Base-by-base conservation (phyloP, 2,113 vertebrate genomes). In the Sebastes schlegelii region DNA sequence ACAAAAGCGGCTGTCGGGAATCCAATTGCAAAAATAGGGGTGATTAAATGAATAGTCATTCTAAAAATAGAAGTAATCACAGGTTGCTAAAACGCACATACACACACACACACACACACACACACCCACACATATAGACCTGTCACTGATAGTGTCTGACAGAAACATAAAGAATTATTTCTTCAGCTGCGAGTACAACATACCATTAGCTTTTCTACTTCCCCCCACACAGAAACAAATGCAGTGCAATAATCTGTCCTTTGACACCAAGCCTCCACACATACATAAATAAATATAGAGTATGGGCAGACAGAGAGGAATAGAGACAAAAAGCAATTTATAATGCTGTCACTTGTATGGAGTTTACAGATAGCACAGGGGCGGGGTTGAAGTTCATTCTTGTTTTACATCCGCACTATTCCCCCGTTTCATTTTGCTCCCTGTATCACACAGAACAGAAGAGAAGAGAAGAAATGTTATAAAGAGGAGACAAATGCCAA, bases 61-160 rank as follows among this genome's bases (percentile, higher is more conserved):
- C 73, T 72, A 82, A 83, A 66, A 86, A 93, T 84, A 91, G 80
- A 85, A 69, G 51, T 91, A 94, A 94, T 93, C 82, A 89, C 72
- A 87, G 73, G 79, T 87, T 92, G 69, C 62, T 23, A 34, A 70
- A 70, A 69, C 49, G 77, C 51, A 69, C 48, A 68, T 23, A 62
- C 74, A 54, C 42, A 58, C 60, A 64, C 77, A 62, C 34, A 75
- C 58, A 69, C 49, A 70, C 2, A 72, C 68, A 77, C 72, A 61
- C 6, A 4, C 26, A 76, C 26, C 71, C 57, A 54, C 10, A 67
- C 49, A 45, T 63, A 48, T 1, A 1, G 68, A 61, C 48, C 21
- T 74, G 34, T 83, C 65, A n/a, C 61, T 52, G 84, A 83, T 46
- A 48, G 8, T 1, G 13, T 71, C 48, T 60, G 83, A 91, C 76